Evolutionary conservation across 2,888 invertebrate genomes (phyloP).

Genomic region (Tiliacea aurago): DNA sequence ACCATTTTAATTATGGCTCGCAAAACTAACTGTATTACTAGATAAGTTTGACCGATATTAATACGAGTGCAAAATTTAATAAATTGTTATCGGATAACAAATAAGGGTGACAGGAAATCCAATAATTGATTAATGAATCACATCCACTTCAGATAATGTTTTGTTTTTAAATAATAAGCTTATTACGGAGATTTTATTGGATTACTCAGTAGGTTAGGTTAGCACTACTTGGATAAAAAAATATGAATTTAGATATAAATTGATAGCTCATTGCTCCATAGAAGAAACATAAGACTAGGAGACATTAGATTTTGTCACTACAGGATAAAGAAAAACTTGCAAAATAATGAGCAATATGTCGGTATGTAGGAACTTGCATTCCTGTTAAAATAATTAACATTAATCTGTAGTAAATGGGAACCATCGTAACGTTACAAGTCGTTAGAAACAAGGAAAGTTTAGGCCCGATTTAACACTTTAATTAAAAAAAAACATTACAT

Average conservation of each 20-base stretch:
- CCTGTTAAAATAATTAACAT: conserved; percentile 1
- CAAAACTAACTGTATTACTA: conserved; percentile 77
- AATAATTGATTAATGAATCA: conserved; percentile 83
- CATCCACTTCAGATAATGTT: conserved; percentile 74
- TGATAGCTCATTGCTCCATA: too few relatives aligned
- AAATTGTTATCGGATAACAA: conserved; percentile 83
- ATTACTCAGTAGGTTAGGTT: conserved; percentile 18
- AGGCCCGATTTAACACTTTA: conserved; percentile 45
- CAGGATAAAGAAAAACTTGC: not conserved
- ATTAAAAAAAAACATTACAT: conserved; percentile 39
- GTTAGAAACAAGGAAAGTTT: conserved; percentile 46
- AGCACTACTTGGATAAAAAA: not conserved
- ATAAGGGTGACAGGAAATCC: conserved; percentile 77
- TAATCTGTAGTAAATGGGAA: conserved; percentile 14
- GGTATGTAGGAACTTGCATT: not conserved
- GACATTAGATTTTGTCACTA: not conserved
- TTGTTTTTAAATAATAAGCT: conserved; percentile 58
- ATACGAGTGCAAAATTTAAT: conserved; percentile 85
- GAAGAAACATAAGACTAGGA: not conserved
- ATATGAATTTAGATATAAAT: not conserved
- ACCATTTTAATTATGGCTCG: conserved; percentile 83
- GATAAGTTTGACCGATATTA: conserved; percentile 82
- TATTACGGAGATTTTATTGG: conserved; percentile 46
- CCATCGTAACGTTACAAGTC: conserved; percentile 21
- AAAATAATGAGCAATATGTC: not conserved